phyloP scores from a whole-genome alignment of 2,797 vertebrate genomes.

The Serranus cabrilla region DNA sequence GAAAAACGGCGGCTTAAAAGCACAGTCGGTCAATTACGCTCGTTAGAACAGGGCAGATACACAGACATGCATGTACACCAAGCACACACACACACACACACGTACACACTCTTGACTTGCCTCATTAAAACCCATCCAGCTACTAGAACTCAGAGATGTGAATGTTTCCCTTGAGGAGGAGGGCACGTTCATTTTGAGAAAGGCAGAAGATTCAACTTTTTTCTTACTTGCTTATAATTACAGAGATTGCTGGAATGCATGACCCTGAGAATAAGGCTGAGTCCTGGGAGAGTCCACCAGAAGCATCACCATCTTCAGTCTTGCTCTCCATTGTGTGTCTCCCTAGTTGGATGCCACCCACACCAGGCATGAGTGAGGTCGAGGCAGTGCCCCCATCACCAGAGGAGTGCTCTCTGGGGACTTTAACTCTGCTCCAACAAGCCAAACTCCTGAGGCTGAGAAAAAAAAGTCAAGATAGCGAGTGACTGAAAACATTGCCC shows the following conservation, averaged over 20 bases:
- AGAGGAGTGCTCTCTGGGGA: slow-evolving; percentile 75
- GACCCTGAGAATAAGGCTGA: slow-evolving; percentile 87
- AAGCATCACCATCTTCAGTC: slow-evolving; percentile 81
- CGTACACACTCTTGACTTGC: slow-evolving; percentile 78
- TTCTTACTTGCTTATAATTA: slow-evolving; percentile 85
- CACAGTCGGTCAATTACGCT: slow-evolving; percentile 84
- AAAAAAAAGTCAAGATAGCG: slow-evolving; percentile 63
- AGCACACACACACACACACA: slow-evolving; percentile 50
- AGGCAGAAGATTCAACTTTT: slow-evolving; percentile 82
- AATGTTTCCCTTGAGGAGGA: slow-evolving; percentile 84
- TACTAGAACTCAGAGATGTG: slow-evolving; percentile 85
- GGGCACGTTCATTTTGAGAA: slow-evolving; percentile 85
- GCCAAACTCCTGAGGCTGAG: slow-evolving; percentile 84
- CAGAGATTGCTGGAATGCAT: slow-evolving; percentile 85
- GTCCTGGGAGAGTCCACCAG: slow-evolving; percentile 83
- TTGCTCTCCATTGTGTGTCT: slow-evolving; percentile 78
- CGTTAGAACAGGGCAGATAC: slow-evolving; percentile 83
- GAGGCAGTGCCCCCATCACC: slow-evolving; percentile 82
- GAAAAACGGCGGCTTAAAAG: slow-evolving; percentile 78
- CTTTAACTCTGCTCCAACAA: slow-evolving; percentile 76
- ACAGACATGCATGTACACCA: slow-evolving; percentile 71
- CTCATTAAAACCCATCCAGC: slow-evolving; percentile 88
- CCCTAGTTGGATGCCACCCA: slow-evolving; percentile 85
- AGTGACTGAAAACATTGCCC: slow-evolving; percentile 79
- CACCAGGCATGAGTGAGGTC: slow-evolving; percentile 84